These are phyloP conservation scores for Grammomys dolichurus DNA, from an alignment of 2,113 vertebrate species.

Conservation along the genomic window DNA sequence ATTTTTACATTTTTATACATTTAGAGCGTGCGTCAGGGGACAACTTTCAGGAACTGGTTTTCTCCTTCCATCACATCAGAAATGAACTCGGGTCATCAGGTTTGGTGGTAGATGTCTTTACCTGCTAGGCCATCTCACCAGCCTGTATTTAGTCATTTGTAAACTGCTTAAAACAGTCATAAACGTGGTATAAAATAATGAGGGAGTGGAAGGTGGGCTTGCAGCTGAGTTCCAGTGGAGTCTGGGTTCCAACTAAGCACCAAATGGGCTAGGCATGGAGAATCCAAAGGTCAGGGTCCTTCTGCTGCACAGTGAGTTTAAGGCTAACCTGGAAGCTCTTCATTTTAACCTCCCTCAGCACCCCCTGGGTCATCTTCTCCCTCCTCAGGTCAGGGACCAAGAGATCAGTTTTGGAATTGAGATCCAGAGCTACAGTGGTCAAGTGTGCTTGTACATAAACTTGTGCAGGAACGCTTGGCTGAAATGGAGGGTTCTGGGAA, in stretches of 20 bases:
- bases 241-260: no score
- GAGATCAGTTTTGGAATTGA: neutral
- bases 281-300: neutral
- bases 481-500: neutral
- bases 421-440: neutral
- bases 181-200: neutral
- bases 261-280: neutral
- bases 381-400: neutral
- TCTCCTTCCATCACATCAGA: no score
- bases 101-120: neutral
- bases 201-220: no score
- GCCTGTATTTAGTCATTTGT: neutral
- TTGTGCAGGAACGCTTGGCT: neutral
- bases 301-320: neutral
- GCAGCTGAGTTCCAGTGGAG: neutral
- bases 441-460: neutral
- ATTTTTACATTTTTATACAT: neutral
- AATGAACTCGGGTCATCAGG: neutral
- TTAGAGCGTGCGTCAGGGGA: neutral
- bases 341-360: neutral
- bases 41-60: neutral
- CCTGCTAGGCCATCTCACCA: neutral
- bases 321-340: neutral
- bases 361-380: neutral
- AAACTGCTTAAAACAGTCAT: neutral